Evolutionary conservation across 2,888 invertebrate species (phyloP).

Genomic region (Acrobeloides nanus): DNA sequence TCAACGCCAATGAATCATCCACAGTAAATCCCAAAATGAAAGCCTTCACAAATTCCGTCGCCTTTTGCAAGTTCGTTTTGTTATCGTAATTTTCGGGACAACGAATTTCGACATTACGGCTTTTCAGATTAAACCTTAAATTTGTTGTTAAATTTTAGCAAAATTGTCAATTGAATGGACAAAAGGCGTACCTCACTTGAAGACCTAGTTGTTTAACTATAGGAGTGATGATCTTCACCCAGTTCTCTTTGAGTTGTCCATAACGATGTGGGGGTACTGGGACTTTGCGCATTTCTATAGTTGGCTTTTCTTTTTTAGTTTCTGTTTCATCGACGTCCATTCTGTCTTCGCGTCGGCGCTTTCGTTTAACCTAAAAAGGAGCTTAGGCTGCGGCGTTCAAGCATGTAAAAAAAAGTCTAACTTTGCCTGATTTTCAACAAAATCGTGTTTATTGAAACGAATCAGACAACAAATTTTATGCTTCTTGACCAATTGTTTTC

Average conservation of each 20-base stretch:
- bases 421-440: too few species aligned
- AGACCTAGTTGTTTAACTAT: conserved; percentile 87
- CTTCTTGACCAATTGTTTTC: too few species aligned
- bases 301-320: conserved; percentile 9
- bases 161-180: not conserved
- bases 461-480: too few species aligned
- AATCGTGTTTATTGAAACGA: too few species aligned
- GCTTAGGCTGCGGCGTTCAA: too few species aligned
- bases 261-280: conserved; percentile 88
- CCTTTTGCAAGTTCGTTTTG: conserved; percentile 75
- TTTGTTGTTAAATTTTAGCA: not conserved
- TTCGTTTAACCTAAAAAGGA: conserved; percentile 33
- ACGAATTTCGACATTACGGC: conserved; percentile 79
- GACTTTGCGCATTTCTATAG: conserved; percentile 56
- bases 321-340: conserved; percentile 11
- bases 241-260: conserved; percentile 85
- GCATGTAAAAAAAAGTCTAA: too few species aligned
- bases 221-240: conserved; percentile 92
- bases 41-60: conserved; percentile 93
- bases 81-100: conserved; percentile 66
- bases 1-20: conserved; percentile 79
- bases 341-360: conserved; percentile 23
- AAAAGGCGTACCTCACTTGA: conserved; percentile 61
- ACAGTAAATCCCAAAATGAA: conserved; percentile 89
- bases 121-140: conserved; percentile 80